phyloP scores from a whole-genome alignment of 2,797 vertebrate species.

The Xiphophorus birchmanni region DNA sequence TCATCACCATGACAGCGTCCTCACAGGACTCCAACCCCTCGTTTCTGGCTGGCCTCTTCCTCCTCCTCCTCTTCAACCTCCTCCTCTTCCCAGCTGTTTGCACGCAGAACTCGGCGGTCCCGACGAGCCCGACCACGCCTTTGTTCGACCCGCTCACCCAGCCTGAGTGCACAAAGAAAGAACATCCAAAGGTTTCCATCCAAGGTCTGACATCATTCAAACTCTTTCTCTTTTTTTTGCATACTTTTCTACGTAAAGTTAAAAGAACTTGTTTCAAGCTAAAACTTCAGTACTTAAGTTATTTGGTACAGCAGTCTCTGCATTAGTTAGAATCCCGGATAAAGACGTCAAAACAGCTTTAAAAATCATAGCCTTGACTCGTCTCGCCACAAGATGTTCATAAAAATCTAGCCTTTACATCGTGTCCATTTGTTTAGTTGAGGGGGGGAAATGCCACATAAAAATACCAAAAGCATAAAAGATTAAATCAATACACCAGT shows the following conservation, averaged over 20 bases:
- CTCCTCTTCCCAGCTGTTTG: conserved; percentile 77
- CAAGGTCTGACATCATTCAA: conserved; percentile 85
- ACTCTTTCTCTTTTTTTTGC: background rate
- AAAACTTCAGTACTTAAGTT: background rate
- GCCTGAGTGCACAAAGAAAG: conserved; percentile 84
- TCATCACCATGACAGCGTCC: conserved; percentile 88
- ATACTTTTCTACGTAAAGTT: background rate
- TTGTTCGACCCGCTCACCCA: conserved; percentile 61
- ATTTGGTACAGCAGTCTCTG: background rate
- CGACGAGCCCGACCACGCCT: conserved; percentile 51
- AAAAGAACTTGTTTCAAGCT: background rate
- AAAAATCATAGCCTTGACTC: background rate
- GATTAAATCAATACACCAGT: background rate
- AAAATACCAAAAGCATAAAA: background rate
- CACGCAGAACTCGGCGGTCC: conserved; percentile 69
- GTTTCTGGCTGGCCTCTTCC: conserved; percentile 84
- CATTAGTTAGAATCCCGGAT: background rate
- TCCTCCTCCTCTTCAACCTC: conserved; percentile 80
- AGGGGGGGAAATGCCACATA: no score
- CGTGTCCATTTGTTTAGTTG: no score
- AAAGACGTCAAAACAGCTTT: background rate
- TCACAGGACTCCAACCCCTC: conserved; percentile 82
- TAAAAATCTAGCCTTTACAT: no score
- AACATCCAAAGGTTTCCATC: conserved; percentile 91
- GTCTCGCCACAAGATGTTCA: no score